A percentile compares a stretch with the other conserved stretches of the same genome.
These are phyloP conservation scores for Pristionchus maxplancki DNA, from an alignment of 2,888 invertebrate genomes.

Conservation along the genomic window DNA sequence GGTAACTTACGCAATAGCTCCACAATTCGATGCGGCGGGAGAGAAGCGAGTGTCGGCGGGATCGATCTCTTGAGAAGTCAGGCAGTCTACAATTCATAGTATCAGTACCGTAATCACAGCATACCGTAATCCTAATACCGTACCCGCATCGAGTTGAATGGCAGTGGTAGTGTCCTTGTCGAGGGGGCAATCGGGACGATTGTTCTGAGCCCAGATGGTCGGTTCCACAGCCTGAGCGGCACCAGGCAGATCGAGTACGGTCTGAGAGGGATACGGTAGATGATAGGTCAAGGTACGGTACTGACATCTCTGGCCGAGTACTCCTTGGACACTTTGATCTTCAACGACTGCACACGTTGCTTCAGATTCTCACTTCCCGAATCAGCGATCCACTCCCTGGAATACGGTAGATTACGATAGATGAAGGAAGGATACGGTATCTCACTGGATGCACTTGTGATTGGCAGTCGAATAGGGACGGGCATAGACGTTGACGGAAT, in stretches of 20 bases:
- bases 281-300: background rate
- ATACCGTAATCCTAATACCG: background rate
- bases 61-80: slow-evolving; percentile 21
- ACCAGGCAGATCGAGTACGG: slow-evolving; percentile 20
- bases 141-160: slow-evolving; percentile 12
- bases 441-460: slow-evolving; percentile 43
- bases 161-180: slow-evolving; percentile 28
- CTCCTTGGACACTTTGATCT: slow-evolving; percentile 21
- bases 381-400: slow-evolving; percentile 20
- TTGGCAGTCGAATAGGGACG: slow-evolving; percentile 40
- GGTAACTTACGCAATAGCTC: slow-evolving; percentile 34
- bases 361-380: slow-evolving; percentile 30
- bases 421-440: background rate
- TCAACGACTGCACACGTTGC: slow-evolving; percentile 11
- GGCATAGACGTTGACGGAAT: slow-evolving; percentile 13
- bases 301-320: slow-evolving; percentile 43
- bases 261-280: slow-evolving; percentile 14
- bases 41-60: slow-evolving; percentile 7
- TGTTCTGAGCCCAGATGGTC: background rate
- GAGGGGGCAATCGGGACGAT: slow-evolving; percentile 35
- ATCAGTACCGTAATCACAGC: background rate
- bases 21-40: background rate
- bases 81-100: background rate
- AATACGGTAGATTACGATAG: background rate
- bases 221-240: slow-evolving; percentile 13